Evolutionary conservation across 1,140 invertebrate genomes (phyloP).

Genomic region (Scaptomyza hsui): DNA sequence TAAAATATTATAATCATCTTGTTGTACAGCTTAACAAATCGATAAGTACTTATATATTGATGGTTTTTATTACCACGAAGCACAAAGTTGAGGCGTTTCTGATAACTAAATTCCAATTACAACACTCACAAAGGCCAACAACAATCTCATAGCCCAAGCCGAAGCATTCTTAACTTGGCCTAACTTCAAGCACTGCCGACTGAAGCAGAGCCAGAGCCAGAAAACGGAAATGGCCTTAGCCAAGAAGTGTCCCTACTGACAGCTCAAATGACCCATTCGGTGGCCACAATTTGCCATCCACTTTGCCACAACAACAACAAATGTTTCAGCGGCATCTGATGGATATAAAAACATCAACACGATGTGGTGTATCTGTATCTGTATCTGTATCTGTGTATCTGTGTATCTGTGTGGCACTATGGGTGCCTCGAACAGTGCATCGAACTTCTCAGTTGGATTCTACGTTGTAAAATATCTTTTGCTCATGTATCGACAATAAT

Average conservation of each 20-base stretch:
- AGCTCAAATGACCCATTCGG: slow-evolving; percentile 45
- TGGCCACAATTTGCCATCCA: slow-evolving; percentile 40
- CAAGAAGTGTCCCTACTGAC: slow-evolving; percentile 39
- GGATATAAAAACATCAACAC: slow-evolving; percentile 75
- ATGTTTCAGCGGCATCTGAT: slow-evolving; percentile 58
- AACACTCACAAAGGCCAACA: not conserved
- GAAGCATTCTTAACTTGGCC: not conserved
- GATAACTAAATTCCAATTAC: not conserved
- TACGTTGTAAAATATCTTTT: slow-evolving; percentile 48
- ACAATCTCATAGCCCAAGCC: not conserved
- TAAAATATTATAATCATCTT: too few species aligned
- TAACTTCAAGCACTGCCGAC: not conserved
- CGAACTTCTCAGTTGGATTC: slow-evolving; percentile 46
- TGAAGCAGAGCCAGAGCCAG: not conserved
- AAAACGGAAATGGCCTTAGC: slow-evolving; percentile 33
- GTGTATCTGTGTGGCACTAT: not conserved
- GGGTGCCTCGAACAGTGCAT: slow-evolving; percentile 44
- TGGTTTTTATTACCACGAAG: too few species aligned
- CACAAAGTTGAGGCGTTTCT: not conserved
- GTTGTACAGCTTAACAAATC: too few species aligned
- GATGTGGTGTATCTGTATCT: slow-evolving; percentile 5
- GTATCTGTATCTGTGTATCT: not conserved
- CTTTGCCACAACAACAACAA: slow-evolving; percentile 23
- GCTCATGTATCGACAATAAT: slow-evolving; percentile 66
- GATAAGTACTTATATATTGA: too few species aligned